Percentiles rank a stretch among this genome's conserved stretches.
phyloP scores from a whole-genome alignment of 1,140 invertebrate genomes.

The Pseudobourletiella spinata region DNA sequence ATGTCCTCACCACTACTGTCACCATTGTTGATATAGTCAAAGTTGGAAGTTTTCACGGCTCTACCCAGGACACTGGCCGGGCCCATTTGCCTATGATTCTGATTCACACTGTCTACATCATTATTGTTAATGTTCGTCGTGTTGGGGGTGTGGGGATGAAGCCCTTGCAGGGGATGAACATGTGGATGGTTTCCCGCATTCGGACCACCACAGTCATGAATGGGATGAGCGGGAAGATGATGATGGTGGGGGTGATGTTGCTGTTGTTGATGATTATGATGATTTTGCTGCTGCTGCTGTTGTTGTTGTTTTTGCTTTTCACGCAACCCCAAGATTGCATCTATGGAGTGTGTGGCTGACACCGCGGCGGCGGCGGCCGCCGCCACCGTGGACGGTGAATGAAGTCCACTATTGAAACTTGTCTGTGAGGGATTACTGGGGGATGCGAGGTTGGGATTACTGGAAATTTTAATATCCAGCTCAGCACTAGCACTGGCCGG shows the following conservation, averaged over 20 bases:
- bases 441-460: background rate
- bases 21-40: slow-evolving; percentile 6
- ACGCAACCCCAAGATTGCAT: slow-evolving; percentile 29
- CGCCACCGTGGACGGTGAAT: background rate
- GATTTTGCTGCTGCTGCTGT: slow-evolving; percentile 6
- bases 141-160: background rate
- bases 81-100: slow-evolving; percentile 4
- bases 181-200: background rate
- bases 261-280: slow-evolving; percentile 6
- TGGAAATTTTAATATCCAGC: slow-evolving; percentile 14
- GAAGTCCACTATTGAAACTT: background rate
- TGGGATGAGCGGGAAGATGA: background rate
- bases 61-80: background rate
- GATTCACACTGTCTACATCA: slow-evolving; percentile 10
- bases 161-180: background rate
- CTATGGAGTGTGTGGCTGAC: slow-evolving; percentile 22
- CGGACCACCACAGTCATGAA: slow-evolving; percentile 5
- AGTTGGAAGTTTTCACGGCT: slow-evolving; percentile 1
- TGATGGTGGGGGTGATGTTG: slow-evolving; percentile 2
- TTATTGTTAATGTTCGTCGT: slow-evolving; percentile 6
- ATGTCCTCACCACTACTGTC: slow-evolving; percentile 9
- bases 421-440: background rate
- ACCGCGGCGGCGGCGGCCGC: too few relatives aligned
- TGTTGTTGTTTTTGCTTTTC: too few relatives aligned
- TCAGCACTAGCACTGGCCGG: slow-evolving; percentile 18